phyloP scores from a whole-genome alignment of 1,140 invertebrate genomes.

The Conus betulinus region DNA sequence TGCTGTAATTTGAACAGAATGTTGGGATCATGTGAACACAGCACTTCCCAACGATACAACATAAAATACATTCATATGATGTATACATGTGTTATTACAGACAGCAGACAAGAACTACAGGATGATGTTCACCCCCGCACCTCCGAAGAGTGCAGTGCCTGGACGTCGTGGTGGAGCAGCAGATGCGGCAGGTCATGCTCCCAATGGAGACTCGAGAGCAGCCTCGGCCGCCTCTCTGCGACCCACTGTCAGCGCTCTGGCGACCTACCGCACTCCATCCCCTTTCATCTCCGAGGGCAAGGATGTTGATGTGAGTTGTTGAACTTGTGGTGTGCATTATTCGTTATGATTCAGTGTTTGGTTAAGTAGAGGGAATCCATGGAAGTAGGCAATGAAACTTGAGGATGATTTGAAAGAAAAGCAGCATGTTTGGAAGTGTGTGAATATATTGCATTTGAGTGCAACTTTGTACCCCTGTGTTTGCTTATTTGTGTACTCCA shows the following conservation, averaged over 20 bases:
- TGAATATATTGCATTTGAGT: no score
- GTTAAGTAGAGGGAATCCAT: no score
- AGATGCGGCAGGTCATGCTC: neutral
- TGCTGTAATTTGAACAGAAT: no score
- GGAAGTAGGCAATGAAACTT: no score
- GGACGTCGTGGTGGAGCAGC: neutral
- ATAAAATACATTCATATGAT: no score
- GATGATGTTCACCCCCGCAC: conserved; percentile 38
- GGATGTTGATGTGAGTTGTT: conserved; percentile 9
- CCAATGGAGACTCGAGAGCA: neutral
- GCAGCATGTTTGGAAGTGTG: no score
- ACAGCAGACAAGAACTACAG: conserved; percentile 32
- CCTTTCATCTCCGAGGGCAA: conserved; percentile 28
- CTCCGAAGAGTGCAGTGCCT: conserved; percentile 33
- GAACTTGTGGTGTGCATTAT: neutral
- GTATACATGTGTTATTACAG: neutral
- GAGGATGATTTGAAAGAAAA: no score
- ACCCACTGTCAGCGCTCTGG: conserved; percentile 25
- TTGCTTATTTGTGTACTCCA: no score
- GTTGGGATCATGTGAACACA: no score
- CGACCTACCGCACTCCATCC: conserved; percentile 32
- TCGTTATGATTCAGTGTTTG: no score
- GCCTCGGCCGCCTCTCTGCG: conserved; percentile 18
- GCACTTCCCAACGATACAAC: no score
- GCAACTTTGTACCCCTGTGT: no score